Conservation (phyloP, 1,140 invertebrate genomes). For the Caenorhabditis brenneri region DNA sequence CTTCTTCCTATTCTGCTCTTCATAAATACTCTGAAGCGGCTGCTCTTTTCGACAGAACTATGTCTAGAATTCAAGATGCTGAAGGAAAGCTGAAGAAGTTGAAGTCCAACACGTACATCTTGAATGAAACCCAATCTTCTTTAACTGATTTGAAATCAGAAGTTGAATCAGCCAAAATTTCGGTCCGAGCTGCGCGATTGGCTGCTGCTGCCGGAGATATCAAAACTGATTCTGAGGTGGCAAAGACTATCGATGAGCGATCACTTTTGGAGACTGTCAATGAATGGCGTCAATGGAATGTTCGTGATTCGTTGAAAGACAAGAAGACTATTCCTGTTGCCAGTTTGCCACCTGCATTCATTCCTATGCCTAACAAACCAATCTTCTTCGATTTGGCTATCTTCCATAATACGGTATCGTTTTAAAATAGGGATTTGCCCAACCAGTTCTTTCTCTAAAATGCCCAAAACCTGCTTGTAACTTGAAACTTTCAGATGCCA, state of each 20-base stretch:
- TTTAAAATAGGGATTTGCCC: neutral
- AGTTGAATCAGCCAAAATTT: neutral
- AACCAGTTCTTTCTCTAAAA: no score
- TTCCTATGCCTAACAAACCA: conserved; percentile 51
- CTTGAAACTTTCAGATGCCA: conserved; percentile 80
- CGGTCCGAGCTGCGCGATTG: neutral
- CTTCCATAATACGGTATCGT: neutral
- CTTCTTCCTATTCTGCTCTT: conserved; percentile 80
- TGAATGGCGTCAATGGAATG: conserved; percentile 15
- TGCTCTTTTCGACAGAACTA: conserved; percentile 80
- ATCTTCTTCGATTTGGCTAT: conserved; percentile 51
- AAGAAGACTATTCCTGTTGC: conserved; percentile 39
- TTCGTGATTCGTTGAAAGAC: neutral
- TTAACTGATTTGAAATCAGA: neutral
- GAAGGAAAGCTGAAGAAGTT: conserved; percentile 71
- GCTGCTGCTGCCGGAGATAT: neutral
- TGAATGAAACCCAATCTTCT: neutral
- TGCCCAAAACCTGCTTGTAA: neutral
- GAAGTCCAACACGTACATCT: conserved; percentile 55
- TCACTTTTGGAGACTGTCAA: conserved; percentile 6
- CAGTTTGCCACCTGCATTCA: conserved; percentile 32
- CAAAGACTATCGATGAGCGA: neutral
- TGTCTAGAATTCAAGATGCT: conserved; percentile 59
- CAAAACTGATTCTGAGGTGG: neutral
- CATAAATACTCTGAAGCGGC: conserved; percentile 88